phyloP scores from a whole-genome alignment of 2,888 invertebrate species.

The Pseudococcus jackbeardsleyi region DNA sequence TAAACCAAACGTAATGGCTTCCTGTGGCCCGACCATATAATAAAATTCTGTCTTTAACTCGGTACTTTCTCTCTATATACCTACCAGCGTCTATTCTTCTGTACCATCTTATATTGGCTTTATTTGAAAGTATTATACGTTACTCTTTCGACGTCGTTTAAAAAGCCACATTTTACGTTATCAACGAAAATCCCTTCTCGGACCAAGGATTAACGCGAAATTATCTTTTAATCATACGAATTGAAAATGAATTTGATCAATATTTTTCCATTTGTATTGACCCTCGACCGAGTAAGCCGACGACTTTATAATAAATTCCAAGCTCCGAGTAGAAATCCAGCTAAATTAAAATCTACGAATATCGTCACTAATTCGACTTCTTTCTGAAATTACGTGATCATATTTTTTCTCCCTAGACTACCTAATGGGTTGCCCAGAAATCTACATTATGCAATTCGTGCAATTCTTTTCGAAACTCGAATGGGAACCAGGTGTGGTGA shows the following conservation, averaged over 20 bases:
- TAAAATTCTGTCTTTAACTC: conserved; percentile 57
- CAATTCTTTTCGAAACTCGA: too few relatives aligned
- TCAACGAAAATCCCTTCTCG: too few relatives aligned
- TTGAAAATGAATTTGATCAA: conserved; percentile 60
- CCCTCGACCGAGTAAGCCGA: neutral
- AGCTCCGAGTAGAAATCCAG: neutral
- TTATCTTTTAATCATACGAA: conserved; percentile 57
- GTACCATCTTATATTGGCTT: conserved; percentile 51
- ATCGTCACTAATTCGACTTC: neutral
- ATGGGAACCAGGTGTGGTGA: too few relatives aligned
- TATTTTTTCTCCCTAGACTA: neutral
- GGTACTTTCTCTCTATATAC: neutral
- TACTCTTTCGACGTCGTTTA: conserved; percentile 34
- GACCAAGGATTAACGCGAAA: conserved; percentile 51
- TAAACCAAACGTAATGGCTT: conserved; percentile 60
- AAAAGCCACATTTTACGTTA: conserved; percentile 39
- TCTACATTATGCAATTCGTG: neutral
- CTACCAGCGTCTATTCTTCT: conserved; percentile 48
- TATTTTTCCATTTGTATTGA: conserved; percentile 28
- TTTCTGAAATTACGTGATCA: neutral
- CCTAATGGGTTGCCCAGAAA: neutral
- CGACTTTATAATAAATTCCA: neutral
- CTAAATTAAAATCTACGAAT: neutral
- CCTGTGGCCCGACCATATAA: conserved; percentile 57
- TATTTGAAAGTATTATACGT: conserved; percentile 34